These are phyloP conservation scores for Athene noctua DNA, from an alignment of 2,113 vertebrate genomes.

Conservation along the genomic window DNA sequence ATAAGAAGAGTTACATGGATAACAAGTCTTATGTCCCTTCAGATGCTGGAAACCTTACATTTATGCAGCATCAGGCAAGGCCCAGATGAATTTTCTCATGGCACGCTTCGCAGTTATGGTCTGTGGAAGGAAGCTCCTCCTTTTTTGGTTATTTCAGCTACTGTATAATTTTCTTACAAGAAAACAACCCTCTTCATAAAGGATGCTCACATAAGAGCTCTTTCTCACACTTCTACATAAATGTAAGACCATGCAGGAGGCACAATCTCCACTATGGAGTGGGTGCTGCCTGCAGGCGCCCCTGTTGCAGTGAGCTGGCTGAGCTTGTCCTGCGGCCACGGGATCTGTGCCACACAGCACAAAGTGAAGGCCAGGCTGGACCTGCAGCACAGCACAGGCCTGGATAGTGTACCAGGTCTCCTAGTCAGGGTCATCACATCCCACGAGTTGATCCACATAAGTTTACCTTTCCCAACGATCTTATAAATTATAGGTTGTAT, in stretches of 20 bases:
- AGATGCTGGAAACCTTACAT: neutral
- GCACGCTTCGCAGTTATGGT: neutral
- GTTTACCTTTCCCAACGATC: neutral
- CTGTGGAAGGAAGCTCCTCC: neutral
- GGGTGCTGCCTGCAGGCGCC: rapidly evolving
- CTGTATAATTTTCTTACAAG: neutral
- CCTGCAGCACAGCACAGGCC: rapidly evolving
- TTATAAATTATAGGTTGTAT: neutral
- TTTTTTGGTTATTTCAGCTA: neutral
- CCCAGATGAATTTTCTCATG: neutral
- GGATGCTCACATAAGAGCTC: neutral
- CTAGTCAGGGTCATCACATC: neutral
- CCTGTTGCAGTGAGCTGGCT: neutral
- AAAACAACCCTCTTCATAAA: neutral
- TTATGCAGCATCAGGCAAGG: neutral
- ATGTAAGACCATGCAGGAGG: too few relatives aligned
- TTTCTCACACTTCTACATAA: too few relatives aligned
- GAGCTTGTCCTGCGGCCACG: rapidly evolving
- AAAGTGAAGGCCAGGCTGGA: neutral
- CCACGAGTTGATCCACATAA: neutral
- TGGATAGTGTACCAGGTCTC: neutral
- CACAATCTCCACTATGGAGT: too few relatives aligned
- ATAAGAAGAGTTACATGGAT: neutral
- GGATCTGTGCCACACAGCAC: neutral
- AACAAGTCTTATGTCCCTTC: neutral